Evolutionary conservation across 1,140 invertebrate species (phyloP).

Genomic region (Oppia nitens): DNA sequence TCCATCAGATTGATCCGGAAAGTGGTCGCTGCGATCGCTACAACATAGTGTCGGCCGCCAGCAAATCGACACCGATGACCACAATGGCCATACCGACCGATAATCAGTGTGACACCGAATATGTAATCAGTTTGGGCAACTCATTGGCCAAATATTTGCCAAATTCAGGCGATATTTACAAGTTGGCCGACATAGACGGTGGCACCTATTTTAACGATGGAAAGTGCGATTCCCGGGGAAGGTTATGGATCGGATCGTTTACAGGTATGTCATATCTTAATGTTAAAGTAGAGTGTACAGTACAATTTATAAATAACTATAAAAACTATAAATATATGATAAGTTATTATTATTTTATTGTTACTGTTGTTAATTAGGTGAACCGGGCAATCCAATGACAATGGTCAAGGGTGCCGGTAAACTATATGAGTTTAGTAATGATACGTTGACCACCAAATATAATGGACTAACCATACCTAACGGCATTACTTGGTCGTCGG

Average conservation of each 20-base stretch:
- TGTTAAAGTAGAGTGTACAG: no score
- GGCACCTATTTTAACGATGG: neutral
- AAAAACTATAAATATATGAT: no score
- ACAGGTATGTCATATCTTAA: neutral
- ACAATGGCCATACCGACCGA: neutral
- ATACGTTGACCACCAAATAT: neutral
- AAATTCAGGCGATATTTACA: neutral
- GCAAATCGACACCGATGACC: neutral
- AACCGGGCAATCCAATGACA: neutral
- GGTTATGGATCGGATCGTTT: neutral
- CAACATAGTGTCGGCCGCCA: neutral
- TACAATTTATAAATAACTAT: no score
- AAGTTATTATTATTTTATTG: neutral
- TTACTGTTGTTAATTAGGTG: neutral
- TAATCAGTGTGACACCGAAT: neutral
- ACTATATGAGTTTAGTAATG: neutral
- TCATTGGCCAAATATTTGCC: neutral
- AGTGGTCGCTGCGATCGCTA: neutral
- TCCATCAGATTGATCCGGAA: neutral
- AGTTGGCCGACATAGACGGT: neutral
- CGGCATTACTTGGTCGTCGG: neutral
- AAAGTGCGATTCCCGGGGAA: neutral
- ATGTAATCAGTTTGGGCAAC: neutral
- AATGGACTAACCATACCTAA: neutral
- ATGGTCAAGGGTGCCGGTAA: neutral